Percentiles rank a stretch among this genome's conserved stretches.
phyloP scores from a whole-genome alignment of 2,113 vertebrate genomes.

The Psephotus haematonotus region DNA sequence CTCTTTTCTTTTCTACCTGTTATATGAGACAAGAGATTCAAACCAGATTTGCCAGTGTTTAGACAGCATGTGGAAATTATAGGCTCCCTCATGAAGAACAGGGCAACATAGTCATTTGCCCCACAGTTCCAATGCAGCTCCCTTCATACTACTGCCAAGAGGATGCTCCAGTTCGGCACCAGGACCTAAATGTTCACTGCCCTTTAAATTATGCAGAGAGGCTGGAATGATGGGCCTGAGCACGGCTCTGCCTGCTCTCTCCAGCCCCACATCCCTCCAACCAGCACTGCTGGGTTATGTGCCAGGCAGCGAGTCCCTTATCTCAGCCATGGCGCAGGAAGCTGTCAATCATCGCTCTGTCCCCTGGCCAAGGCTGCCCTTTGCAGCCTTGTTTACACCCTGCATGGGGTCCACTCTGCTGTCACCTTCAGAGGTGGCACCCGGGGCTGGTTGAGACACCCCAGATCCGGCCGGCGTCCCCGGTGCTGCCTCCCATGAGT shows the following conservation, averaged over 20 bases:
- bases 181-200: neutral
- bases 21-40: neutral
- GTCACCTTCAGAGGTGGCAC: neutral
- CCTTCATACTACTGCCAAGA: neutral
- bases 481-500: fast-evolving
- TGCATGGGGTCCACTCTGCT: neutral
- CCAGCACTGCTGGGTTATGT: neutral
- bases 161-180: neutral
- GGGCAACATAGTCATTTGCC: neutral
- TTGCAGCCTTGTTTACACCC: conserved; percentile 1
- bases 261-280: neutral
- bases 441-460: neutral
- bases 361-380: conserved; percentile 26
- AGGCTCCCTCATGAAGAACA: neutral
- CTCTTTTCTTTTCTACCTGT: neutral
- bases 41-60: neutral
- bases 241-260: neutral
- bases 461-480: neutral
- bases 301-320: conserved; percentile 6
- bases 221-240: fast-evolving
- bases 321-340: conserved; percentile 49
- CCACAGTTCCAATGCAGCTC: neutral
- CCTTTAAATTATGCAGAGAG: neutral
- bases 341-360: conserved; percentile 42
- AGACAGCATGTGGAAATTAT: conserved; percentile 12